Percentiles rank a stretch among this genome's conserved stretches.
Conservation (phyloP, 2,888 invertebrate genomes). For the Cephus sareptanus region DNA sequence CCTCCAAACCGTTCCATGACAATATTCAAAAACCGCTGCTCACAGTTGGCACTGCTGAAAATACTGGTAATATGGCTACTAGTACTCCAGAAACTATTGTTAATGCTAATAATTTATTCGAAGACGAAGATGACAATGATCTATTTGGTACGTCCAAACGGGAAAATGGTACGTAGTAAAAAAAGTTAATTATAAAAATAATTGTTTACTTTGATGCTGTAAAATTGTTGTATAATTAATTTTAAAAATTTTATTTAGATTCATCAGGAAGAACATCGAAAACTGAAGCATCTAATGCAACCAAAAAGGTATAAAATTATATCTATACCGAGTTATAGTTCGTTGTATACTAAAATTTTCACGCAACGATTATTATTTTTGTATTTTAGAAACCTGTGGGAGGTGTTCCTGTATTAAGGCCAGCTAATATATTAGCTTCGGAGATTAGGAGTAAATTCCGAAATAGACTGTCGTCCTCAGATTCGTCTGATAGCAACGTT, state of each 20-base stretch:
- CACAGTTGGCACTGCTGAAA: constrained; percentile 30
- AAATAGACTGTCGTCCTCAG: constrained; percentile 40
- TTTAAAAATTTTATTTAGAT: not conserved
- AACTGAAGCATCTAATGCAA: constrained; percentile 4
- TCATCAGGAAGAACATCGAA: not conserved
- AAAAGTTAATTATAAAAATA: not conserved
- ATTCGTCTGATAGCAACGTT: constrained; percentile 43
- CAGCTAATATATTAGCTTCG: constrained; percentile 45
- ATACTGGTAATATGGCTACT: constrained; percentile 39
- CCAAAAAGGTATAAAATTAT: constrained; percentile 28
- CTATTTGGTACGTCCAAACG: constrained; percentile 42
- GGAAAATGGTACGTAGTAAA: constrained; percentile 10
- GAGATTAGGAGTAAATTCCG: constrained; percentile 42
- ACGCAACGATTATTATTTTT: constrained; percentile 10
- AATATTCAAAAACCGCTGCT: constrained; percentile 35
- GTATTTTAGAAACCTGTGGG: constrained; percentile 72
- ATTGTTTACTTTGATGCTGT: not conserved
- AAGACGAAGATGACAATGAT: constrained; percentile 48
- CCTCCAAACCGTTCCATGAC: not conserved
- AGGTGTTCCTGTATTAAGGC: constrained; percentile 72
- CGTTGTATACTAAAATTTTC: not conserved
- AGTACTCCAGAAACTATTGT: constrained; percentile 50
- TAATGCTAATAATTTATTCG: constrained; percentile 42
- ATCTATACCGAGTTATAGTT: not conserved
- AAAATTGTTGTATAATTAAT: not conserved